Evolutionary conservation across 1,140 invertebrate genomes (phyloP).

Genomic region (Drosophila micromelanica): DNA sequence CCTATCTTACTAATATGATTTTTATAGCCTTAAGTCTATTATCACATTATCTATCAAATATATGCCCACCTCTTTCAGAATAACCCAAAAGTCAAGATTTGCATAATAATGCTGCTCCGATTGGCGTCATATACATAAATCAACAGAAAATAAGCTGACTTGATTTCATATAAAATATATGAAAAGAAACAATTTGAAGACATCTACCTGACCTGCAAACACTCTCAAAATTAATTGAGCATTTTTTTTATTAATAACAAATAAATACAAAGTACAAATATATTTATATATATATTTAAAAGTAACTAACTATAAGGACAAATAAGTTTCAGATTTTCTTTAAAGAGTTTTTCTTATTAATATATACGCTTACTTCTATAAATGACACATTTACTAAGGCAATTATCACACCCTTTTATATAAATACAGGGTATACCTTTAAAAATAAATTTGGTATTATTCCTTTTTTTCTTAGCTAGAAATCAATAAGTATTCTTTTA

Average conservation of each 20-base stretch:
- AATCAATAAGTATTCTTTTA: constrained; percentile 47
- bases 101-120: constrained; percentile 54
- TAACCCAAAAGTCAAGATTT: constrained; percentile 50
- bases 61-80: constrained; percentile 24
- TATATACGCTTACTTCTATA: too few relatives aligned
- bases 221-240: neutral
- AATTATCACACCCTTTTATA: neutral
- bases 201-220: neutral
- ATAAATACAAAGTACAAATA: too few relatives aligned
- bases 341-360: too few relatives aligned
- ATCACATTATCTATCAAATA: neutral
- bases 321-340: too few relatives aligned
- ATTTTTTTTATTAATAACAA: too few relatives aligned
- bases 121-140: constrained; percentile 56
- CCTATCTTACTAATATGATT: neutral
- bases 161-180: constrained; percentile 49
- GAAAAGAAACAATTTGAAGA: neutral
- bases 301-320: neutral
- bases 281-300: too few relatives aligned
- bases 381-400: too few relatives aligned
- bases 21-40: neutral
- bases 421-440: constrained; percentile 6
- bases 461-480: constrained; percentile 15
- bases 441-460: too few relatives aligned
- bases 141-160: constrained; percentile 43